Percentiles rank a stretch among this genome's conserved stretches.
These are phyloP conservation scores for Lasioglossum leucozonium DNA, from an alignment of 2,888 invertebrate species.

Conservation along the genomic window DNA sequence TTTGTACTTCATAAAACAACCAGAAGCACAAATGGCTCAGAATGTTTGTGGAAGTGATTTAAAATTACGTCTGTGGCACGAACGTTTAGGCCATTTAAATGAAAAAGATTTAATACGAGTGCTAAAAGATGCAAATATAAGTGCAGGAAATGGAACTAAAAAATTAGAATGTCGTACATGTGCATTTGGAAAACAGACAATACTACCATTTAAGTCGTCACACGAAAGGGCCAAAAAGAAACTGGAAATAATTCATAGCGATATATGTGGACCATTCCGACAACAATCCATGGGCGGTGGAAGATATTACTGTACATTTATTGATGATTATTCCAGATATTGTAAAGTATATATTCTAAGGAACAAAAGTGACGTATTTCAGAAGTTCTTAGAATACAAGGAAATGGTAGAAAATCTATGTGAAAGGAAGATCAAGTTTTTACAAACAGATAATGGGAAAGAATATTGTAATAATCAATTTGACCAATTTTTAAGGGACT, in stretches of 20 bases:
- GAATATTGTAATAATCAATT: neutral
- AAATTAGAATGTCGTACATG: neutral
- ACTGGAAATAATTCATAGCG: slow-evolving; percentile 1
- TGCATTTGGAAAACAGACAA: slow-evolving; percentile 4
- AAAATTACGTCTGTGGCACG: slow-evolving; percentile 11
- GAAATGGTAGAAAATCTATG: neutral
- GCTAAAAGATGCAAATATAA: neutral
- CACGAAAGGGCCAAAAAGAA: neutral
- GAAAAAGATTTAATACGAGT: neutral
- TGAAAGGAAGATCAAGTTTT: neutral
- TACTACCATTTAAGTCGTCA: slow-evolving; percentile 7
- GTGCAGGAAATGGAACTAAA: neutral
- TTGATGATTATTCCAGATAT: slow-evolving; percentile 14
- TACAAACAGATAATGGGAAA: slow-evolving; percentile 1
- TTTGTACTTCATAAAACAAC: neutral
- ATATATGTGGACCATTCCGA: slow-evolving; percentile 2
- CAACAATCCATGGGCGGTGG: neutral
- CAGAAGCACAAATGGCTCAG: neutral
- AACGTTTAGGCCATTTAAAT: slow-evolving; percentile 15
- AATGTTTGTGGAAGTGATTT: neutral
- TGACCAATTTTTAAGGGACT: slow-evolving; percentile 28
- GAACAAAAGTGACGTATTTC: neutral
- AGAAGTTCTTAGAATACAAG: neutral
- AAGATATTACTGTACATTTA: neutral
- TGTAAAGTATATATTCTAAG: neutral